A percentile compares a stretch with the other conserved stretches of the same genome.
These are phyloP conservation scores for Mesoclemmys tuberculata DNA, from an alignment of 2,113 vertebrate species.

Conservation along the genomic window DNA sequence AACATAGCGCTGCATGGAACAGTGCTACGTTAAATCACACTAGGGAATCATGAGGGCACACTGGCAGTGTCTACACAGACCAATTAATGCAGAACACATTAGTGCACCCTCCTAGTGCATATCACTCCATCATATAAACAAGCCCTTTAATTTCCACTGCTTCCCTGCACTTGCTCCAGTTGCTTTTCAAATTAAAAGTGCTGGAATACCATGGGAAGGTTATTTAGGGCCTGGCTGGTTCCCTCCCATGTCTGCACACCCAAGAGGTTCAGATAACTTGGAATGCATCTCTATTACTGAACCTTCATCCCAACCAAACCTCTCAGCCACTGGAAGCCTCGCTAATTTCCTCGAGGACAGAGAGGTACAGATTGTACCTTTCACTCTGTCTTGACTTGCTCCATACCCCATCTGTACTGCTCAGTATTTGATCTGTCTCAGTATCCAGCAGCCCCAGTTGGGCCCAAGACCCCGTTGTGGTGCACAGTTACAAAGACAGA, in stretches of 20 bases:
- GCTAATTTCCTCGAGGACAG: background rate
- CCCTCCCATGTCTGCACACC: background rate
- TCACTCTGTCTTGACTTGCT: background rate
- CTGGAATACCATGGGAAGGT: background rate
- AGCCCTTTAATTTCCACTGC: background rate
- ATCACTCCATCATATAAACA: background rate
- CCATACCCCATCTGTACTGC: background rate
- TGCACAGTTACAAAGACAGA: background rate
- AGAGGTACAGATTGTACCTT: background rate
- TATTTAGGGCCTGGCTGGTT: background rate
- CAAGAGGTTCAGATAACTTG: background rate
- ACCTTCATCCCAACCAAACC: background rate
- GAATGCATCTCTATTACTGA: background rate
- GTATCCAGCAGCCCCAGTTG: background rate
- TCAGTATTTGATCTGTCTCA: background rate
- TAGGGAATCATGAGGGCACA: background rate
- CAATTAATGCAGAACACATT: background rate
- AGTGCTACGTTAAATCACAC: background rate
- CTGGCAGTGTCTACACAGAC: background rate
- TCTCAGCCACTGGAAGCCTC: background rate
- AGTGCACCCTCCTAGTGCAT: background rate
- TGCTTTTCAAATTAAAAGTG: background rate
- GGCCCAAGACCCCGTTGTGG: background rate
- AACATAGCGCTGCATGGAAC: background rate
- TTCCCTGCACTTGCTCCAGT: background rate